Conservation (phyloP, 1,140 invertebrate genomes). For the Tenebrio molitor region DNA sequence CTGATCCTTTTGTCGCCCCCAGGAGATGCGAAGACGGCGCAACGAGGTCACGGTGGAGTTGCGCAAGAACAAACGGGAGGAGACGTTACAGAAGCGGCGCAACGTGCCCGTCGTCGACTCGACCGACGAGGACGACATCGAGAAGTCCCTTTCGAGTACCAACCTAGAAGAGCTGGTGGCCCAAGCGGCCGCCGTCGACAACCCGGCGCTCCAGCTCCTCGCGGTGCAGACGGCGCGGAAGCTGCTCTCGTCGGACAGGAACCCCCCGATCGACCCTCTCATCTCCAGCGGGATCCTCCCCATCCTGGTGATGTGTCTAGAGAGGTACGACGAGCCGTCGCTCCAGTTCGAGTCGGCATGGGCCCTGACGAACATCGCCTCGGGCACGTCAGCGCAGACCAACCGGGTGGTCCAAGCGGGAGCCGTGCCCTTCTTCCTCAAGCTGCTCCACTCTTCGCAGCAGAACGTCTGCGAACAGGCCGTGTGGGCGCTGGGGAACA, state of each 20-base stretch:
- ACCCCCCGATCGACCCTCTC: constrained; percentile 98
- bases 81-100: constrained; percentile 93
- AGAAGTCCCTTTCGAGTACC: constrained; percentile 75
- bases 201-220: constrained; percentile 80
- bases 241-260: constrained; percentile 95
- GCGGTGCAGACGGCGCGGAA: constrained; percentile 93
- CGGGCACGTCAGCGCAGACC: constrained; percentile 96
- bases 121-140: constrained; percentile 85
- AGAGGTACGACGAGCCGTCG: constrained; percentile 87
- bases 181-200: constrained; percentile 78
- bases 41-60: constrained; percentile 97
- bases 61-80: constrained; percentile 97
- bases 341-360: constrained; percentile 99
- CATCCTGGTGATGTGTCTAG: constrained; percentile 91
- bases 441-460: constrained; percentile 91
- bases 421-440: constrained; percentile 95
- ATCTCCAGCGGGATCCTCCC: constrained; percentile 95
- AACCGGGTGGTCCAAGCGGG: constrained; percentile 94
- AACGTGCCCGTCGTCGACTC: constrained; percentile 91
- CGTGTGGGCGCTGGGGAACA: constrained; percentile 96
- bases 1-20: constrained; percentile 17
- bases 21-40: constrained; percentile 96
- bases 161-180: constrained; percentile 80
- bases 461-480: constrained; percentile 99
- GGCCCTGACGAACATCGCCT: constrained; percentile 99